Evolutionary conservation across 1,140 invertebrate species (phyloP).

Genomic region (Adoxophyes honmai): DNA sequence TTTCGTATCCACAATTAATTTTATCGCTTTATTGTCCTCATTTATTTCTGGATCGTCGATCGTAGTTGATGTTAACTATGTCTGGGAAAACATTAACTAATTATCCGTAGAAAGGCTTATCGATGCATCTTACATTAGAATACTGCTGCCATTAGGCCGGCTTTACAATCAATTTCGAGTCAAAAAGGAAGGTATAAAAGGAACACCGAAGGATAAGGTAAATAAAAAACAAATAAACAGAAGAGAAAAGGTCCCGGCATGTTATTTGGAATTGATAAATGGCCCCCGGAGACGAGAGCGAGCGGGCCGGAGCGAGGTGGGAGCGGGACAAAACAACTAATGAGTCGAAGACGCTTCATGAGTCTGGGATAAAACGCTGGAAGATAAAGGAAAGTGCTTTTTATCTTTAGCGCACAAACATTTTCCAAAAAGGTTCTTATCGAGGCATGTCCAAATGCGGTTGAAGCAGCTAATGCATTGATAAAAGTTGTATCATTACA

Average conservation of each 20-base stretch:
- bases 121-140: slow-evolving; percentile 53
- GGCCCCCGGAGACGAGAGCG: slow-evolving; percentile 59
- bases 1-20: slow-evolving; percentile 21
- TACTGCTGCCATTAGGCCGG: slow-evolving; percentile 62
- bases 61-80: neutral
- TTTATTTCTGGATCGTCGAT: slow-evolving; percentile 2
- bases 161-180: slow-evolving; percentile 72
- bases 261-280: slow-evolving; percentile 76
- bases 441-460: neutral
- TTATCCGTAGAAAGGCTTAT: slow-evolving; percentile 63
- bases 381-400: slow-evolving; percentile 63
- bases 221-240: slow-evolving; percentile 72
- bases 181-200: slow-evolving; percentile 56
- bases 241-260: slow-evolving; percentile 66
- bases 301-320: slow-evolving; percentile 52
- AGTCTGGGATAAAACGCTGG: slow-evolving; percentile 52
- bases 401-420: slow-evolving; percentile 47
- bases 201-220: slow-evolving; percentile 65
- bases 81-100: slow-evolving; percentile 35
- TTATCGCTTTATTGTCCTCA: slow-evolving; percentile 21
- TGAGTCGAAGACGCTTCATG: slow-evolving; percentile 52
- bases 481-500: slow-evolving; percentile 5
- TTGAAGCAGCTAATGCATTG: neutral
- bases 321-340: slow-evolving; percentile 56
- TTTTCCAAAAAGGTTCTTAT: slow-evolving; percentile 24